phyloP scores from a whole-genome alignment of 2,797 vertebrate genomes.

The Diplodus puntazzo region DNA sequence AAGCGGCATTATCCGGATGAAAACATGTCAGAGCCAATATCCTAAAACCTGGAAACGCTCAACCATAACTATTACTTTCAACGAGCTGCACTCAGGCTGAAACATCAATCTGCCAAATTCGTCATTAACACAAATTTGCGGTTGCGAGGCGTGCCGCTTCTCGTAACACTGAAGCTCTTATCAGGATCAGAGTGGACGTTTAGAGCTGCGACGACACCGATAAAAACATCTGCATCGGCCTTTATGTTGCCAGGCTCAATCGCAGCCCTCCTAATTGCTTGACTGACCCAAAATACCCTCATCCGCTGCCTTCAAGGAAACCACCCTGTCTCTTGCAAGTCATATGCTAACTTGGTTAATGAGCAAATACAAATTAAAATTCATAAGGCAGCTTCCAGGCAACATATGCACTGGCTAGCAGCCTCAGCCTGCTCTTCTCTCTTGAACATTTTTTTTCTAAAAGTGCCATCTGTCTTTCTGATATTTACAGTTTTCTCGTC shows the following conservation, averaged over 20 bases:
- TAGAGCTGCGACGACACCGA: background rate
- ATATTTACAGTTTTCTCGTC: conserved; percentile 48
- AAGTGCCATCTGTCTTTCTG: conserved; percentile 65
- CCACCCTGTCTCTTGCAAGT: conserved; percentile 26
- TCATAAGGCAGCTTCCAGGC: conserved; percentile 55
- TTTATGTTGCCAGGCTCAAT: background rate
- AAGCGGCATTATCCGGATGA: background rate
- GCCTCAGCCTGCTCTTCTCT: conserved; percentile 43
- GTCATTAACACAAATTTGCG: background rate
- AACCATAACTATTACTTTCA: background rate
- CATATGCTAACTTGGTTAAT: conserved; percentile 66
- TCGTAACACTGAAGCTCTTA: background rate
- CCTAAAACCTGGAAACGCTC: background rate
- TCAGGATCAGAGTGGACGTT: background rate
- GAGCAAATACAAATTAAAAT: conserved; percentile 64
- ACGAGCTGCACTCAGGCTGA: background rate
- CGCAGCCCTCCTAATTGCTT: background rate
- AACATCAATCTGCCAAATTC: background rate
- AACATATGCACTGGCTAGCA: conserved; percentile 60
- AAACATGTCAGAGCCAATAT: background rate
- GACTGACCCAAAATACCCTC: conserved; percentile 11
- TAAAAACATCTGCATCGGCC: conserved; percentile 1
- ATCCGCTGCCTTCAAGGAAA: conserved; percentile 21
- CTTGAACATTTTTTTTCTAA: background rate
- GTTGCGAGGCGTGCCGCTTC: too few relatives aligned